phyloP scores from a whole-genome alignment of 2,797 vertebrate genomes.

The Sebastes diploproa region DNA sequence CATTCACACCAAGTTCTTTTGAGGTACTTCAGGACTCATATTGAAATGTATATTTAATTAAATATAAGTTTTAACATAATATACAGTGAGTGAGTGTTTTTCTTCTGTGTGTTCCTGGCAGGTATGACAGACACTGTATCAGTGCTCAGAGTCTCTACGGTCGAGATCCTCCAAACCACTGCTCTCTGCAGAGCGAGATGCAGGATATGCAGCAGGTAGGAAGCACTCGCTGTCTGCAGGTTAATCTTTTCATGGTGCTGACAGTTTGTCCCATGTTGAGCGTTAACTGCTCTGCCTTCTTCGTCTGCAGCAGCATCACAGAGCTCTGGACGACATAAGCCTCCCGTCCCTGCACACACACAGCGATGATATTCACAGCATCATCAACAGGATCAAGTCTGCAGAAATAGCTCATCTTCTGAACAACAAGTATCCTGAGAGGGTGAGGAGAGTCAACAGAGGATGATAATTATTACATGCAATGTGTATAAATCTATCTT shows the following conservation, averaged over 20 bases:
- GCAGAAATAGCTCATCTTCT: slow-evolving; percentile 65
- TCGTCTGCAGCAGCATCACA: slow-evolving; percentile 49
- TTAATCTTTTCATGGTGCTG: background rate
- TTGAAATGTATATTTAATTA: background rate
- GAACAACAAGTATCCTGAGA: slow-evolving; percentile 62
- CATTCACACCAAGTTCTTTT: slow-evolving; percentile 78
- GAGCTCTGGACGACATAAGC: slow-evolving; percentile 59
- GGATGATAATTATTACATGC: background rate
- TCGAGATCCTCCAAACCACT: slow-evolving; percentile 66
- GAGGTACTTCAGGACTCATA: slow-evolving; percentile 61
- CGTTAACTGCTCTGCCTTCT: background rate
- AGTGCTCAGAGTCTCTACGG: slow-evolving; percentile 49
- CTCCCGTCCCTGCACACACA: slow-evolving; percentile 49
- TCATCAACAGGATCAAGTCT: slow-evolving; percentile 75
- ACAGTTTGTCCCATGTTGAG: background rate
- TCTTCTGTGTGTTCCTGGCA: slow-evolving; percentile 38
- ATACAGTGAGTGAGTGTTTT: background rate
- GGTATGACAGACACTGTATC: slow-evolving; percentile 72
- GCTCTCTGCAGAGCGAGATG: slow-evolving; percentile 80
- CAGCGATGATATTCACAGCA: slow-evolving; percentile 66
- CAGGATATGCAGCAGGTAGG: slow-evolving; percentile 78
- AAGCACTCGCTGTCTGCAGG: background rate
- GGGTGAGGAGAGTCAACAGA: slow-evolving; percentile 55
- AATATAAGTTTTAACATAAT: background rate
- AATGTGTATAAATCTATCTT: background rate